Conservation (phyloP, 2,888 invertebrate genomes). For the Lasioglossum zephyrum region DNA sequence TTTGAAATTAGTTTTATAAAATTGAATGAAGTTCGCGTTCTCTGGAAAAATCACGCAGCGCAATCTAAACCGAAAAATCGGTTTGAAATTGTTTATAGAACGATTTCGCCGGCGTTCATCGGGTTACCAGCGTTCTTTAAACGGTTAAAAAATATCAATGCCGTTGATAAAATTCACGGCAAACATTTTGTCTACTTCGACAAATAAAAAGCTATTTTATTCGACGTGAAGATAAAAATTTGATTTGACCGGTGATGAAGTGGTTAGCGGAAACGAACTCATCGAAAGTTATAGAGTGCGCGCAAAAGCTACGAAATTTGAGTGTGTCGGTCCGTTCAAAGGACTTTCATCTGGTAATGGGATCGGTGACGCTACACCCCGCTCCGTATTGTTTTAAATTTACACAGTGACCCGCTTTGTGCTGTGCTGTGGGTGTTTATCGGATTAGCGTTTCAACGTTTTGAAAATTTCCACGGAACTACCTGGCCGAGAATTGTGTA, state of each 20-base stretch:
- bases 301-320: neutral
- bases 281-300: neutral
- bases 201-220: neutral
- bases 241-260: neutral
- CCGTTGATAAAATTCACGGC: neutral
- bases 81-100: neutral
- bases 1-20: neutral
- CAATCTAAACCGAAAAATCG: neutral
- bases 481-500: constrained; percentile 3
- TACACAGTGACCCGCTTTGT: constrained; percentile 14
- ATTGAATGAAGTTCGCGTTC: neutral
- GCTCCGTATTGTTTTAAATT: constrained; percentile 16
- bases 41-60: neutral
- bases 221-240: neutral
- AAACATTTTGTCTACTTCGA: neutral
- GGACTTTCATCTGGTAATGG: neutral
- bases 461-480: constrained; percentile 26
- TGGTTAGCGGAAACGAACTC: neutral
- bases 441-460: constrained; percentile 3
- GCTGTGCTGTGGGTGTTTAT: constrained; percentile 4
- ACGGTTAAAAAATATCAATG: neutral
- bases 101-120: neutral
- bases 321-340: neutral
- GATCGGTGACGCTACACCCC: neutral
- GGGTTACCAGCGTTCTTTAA: neutral